Evolutionary conservation across 2,888 invertebrate genomes (phyloP).

Genomic region (Diarsia rubi): DNA sequence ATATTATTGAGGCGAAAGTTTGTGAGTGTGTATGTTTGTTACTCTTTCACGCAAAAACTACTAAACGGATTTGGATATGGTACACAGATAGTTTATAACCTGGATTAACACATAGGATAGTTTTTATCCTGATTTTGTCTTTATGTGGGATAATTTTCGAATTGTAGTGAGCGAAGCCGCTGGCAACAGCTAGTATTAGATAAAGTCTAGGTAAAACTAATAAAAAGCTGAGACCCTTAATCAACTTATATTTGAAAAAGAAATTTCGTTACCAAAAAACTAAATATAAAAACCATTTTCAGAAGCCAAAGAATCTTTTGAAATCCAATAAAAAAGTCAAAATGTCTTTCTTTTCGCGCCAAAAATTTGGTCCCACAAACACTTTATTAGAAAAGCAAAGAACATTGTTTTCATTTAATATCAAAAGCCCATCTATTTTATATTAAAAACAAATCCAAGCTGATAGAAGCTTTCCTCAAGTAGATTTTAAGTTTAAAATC

Average conservation of each 20-base stretch:
- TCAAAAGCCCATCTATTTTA: slow-evolving; percentile 52
- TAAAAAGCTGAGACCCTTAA: slow-evolving; percentile 2
- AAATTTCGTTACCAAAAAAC: neutral
- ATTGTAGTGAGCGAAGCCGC: no score
- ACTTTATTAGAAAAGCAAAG: slow-evolving; percentile 46
- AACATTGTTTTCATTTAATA: slow-evolving; percentile 57
- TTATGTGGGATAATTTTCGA: no score
- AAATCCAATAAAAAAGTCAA: slow-evolving; percentile 37
- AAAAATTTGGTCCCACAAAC: slow-evolving; percentile 48
- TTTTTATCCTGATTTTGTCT: no score
- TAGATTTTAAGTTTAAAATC: slow-evolving; percentile 31
- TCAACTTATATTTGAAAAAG: slow-evolving; percentile 1
- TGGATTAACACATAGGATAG: no score
- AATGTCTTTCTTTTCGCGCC: slow-evolving; percentile 31
- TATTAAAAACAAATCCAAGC: slow-evolving; percentile 45
- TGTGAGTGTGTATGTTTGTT: no score
- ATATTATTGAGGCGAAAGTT: no score
- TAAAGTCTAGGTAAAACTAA: neutral
- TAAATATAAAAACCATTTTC: slow-evolving; percentile 5
- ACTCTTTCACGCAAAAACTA: no score
- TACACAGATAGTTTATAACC: no score
- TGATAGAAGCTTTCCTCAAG: fast-evolving
- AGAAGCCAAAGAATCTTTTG: slow-evolving; percentile 3
- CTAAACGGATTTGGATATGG: no score
- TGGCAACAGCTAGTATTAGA: neutral